Evolutionary conservation across 1,140 invertebrate genomes (phyloP).

Genomic region (Mya arenaria): DNA sequence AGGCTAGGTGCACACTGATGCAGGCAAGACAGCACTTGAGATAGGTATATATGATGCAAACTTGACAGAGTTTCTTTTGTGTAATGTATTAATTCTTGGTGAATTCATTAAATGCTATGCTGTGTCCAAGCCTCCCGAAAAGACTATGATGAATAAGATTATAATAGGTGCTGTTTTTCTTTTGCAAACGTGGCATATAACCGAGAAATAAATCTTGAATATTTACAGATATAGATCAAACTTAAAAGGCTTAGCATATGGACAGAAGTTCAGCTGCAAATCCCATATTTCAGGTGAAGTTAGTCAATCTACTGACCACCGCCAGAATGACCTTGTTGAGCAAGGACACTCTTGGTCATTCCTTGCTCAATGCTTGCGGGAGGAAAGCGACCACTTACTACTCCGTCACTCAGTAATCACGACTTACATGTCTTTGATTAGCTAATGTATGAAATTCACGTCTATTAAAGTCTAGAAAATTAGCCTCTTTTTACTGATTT

Average conservation of each 20-base stretch:
- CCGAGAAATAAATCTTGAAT: background rate
- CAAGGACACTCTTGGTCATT: background rate
- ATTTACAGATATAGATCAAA: background rate
- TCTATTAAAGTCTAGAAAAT: background rate
- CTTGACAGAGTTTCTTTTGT: too few species aligned
- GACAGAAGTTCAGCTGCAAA: too few species aligned
- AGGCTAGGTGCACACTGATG: too few species aligned
- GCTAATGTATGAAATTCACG: background rate
- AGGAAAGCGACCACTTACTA: background rate
- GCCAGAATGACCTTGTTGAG: background rate
- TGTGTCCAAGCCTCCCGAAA: background rate
- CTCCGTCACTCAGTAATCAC: background rate
- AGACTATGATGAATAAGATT: background rate
- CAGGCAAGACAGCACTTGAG: too few species aligned
- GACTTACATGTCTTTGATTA: background rate
- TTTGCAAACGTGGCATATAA: background rate
- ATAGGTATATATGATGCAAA: too few species aligned
- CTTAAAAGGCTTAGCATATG: too few species aligned
- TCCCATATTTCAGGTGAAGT: constrained; percentile 2
- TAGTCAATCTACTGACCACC: background rate
- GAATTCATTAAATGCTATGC: too few species aligned
- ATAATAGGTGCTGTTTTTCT: background rate
- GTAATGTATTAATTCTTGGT: too few species aligned
- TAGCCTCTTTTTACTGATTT: background rate
- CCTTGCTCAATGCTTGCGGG: background rate